Evolutionary conservation across 2,113 vertebrate genomes (phyloP).

Genomic region (Sterna hirundo): DNA sequence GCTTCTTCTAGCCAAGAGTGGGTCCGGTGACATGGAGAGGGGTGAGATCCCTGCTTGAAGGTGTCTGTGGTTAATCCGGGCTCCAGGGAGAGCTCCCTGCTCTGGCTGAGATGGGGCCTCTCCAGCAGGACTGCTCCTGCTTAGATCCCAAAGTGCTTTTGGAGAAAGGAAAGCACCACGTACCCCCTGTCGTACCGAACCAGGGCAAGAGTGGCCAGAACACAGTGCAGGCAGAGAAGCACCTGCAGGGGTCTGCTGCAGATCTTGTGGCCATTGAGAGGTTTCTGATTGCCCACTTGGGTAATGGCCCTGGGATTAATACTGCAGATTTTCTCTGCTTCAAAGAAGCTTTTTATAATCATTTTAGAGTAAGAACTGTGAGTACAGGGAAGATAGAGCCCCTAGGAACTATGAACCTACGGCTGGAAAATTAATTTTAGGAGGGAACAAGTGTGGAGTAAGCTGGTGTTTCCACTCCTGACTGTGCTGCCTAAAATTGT

Average conservation of each 20-base stretch:
- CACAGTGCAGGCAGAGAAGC: neutral
- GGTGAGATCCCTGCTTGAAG: neutral
- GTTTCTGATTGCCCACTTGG: neutral
- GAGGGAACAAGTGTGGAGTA: neutral
- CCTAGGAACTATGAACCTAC: neutral
- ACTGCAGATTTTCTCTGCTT: accelerated
- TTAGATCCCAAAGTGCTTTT: neutral
- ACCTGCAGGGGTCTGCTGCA: neutral
- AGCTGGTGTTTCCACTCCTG: neutral
- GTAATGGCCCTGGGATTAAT: neutral
- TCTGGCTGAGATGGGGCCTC: accelerated
- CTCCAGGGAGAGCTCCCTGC: neutral
- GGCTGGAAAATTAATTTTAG: neutral
- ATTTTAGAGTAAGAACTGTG: neutral
- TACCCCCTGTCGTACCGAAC: neutral
- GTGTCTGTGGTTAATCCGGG: neutral
- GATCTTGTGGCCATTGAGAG: neutral
- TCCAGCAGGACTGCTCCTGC: neutral
- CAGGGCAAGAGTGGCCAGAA: neutral
- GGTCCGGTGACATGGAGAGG: neutral
- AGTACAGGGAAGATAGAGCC: accelerated
- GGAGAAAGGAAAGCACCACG: neutral
- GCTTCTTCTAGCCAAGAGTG: neutral
- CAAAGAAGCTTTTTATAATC: neutral
- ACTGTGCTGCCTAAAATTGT: neutral